phyloP scores from a whole-genome alignment of 2,888 invertebrate genomes.

The Caenorhabditis sp. region DNA sequence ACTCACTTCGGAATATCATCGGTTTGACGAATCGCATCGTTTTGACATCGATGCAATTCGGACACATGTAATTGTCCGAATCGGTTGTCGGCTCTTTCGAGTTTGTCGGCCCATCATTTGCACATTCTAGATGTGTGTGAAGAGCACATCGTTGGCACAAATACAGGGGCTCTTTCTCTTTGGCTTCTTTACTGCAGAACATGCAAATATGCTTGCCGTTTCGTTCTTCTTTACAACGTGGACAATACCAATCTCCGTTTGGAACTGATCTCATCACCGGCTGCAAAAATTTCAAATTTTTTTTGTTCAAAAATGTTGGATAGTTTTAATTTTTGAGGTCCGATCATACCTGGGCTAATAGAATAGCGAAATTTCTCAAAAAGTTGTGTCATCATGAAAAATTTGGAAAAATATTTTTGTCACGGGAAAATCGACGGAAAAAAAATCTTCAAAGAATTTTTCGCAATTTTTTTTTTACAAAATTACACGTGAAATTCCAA shows the following conservation, averaged over 20 bases:
- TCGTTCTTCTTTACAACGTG: conserved; percentile 82
- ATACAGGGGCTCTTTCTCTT: conserved; percentile 12
- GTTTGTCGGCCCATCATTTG: conserved; percentile 14
- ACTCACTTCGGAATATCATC: conserved; percentile 38
- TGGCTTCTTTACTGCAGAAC: conserved; percentile 77
- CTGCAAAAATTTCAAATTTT: conserved; percentile 53
- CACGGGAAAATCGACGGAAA: no score
- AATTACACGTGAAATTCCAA: no score
- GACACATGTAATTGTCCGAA: conserved; percentile 13
- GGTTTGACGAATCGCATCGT: conserved; percentile 20
- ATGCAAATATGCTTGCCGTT: conserved; percentile 91
- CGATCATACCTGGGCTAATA: not conserved
- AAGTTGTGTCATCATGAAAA: no score
- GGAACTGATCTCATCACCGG: conserved; percentile 95
- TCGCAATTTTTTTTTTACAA: no score
- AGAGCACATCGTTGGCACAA: conserved; percentile 27
- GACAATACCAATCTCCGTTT: conserved; percentile 98
- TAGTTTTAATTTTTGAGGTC: no score
- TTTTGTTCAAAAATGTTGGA: not conserved
- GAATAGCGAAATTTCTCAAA: no score
- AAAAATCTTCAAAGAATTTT: no score
- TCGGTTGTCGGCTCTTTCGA: no score
- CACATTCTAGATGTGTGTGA: conserved; percentile 35
- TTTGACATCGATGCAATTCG: conserved; percentile 30
- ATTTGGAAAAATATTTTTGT: no score